Base-by-base conservation (phyloP, 2,113 vertebrate genomes). In the Ia io region DNA sequence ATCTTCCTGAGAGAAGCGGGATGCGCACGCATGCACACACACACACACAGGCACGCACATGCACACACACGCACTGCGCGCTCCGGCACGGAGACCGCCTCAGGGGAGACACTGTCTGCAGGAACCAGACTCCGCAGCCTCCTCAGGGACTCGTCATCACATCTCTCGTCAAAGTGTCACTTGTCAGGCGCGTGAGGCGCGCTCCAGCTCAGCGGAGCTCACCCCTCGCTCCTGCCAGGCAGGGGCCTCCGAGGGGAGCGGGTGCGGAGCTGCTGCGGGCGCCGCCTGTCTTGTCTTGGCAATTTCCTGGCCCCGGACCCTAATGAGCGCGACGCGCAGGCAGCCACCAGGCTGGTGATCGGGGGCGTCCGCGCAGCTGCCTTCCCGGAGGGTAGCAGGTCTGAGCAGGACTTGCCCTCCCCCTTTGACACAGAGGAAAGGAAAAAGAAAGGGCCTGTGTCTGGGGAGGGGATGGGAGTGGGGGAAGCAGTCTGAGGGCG, bases 61-160 rank as follows among this genome's bases (percentile, higher is more conserved):
- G n/a, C 84, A 96, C 37, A 93, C 96, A 96, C 91, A 95, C 88
- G 94, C 88, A 96, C 87, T 69, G 65, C 0, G 40, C 95, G 95
- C 83, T 97, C 85, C 95, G 94, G 95, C 8, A 9, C 73, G 44
- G 93, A 95, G 96, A 92, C 88, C 88, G 97, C 97, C 97, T 97
- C 97, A 96, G 97, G 95, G 97, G 97, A 98, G 97, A 97, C 97
- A 97, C 91, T 96, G 89, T 94, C 95, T 98, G 97, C 95, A 96
- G 94, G 97, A 97, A 98, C 97, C 40, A 91, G 97, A 95, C 93
- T 97, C 97, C 97, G 92, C 95, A 97, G 94, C 96, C 91, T 84
- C 94, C 44, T 96, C 80, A 78, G 96, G 95, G 97, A 97, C 98
- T 94, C 88, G 82, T 98, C 63, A 37, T 92, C 65, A 20, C 71